Base-by-base conservation (phyloP, 2,888 invertebrate genomes). In the Plemyria rubiginata region DNA sequence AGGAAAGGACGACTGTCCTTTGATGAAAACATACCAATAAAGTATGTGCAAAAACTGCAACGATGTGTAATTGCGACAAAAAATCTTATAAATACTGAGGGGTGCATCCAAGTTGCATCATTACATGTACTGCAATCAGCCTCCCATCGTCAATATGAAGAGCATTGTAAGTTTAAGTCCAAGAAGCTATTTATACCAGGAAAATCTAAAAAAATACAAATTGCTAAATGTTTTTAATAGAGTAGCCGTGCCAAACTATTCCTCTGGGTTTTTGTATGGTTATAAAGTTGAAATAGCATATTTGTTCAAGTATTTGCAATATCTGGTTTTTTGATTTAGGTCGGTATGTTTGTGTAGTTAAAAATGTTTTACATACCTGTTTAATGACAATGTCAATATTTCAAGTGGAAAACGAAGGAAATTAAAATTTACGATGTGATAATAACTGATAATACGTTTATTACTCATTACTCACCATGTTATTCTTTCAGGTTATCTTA, bases 51-150 rank as follows among this genome's bases (percentile, higher is more conserved):
- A 80, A 81, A 87, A 79, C 79, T 79, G 81, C 77, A 76, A 76
- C 74, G 79, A 78, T 82, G 80, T 79, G 88, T 86, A 88, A 90
- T 87, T 89, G 88, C 86, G 72, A 77, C 81, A 81, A 88, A 54
- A 74, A 83, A 84, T 81, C 78, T 85, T 92, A 92, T 92, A 93
- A 88, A 92, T 92, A 93, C 85, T 69, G 78, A 58, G 79, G 92
- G 90, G 84, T 88, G 86, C 75, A 80, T 84, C 81, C 77, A 73
- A 79, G 80, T 80, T 84, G 87, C 88, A 92, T 87, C 93, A 94
- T 88, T 92, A 81, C 85, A 78, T 76, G 83, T 45, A 50, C 61
- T 73, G 68, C 71, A 62, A 70, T 67, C 71, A 56, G 48, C 60
- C 65, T 66, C 41, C 57, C 62, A 62, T 61, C 43, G 52, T 49